These are phyloP conservation scores for Clivina fossor DNA, from an alignment of 2,888 invertebrate species.

Conservation along the genomic window DNA sequence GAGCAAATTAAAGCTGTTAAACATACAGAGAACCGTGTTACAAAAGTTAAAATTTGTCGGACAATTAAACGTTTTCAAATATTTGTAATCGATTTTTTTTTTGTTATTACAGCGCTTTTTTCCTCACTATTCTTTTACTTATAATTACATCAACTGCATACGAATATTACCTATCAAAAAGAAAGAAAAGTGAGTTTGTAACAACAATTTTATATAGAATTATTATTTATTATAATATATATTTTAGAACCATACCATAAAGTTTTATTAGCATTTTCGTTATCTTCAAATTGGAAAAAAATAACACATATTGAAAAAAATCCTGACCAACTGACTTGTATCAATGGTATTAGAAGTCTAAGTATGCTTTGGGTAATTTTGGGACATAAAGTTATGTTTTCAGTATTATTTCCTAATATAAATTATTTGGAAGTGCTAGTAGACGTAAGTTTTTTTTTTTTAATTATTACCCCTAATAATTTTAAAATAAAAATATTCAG, in stretches of 20 bases:
- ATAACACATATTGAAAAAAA: slow-evolving; percentile 19
- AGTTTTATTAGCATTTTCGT: slow-evolving; percentile 35
- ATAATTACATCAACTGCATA: too few relatives aligned
- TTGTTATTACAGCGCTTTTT: too few relatives aligned
- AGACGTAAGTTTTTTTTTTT: slow-evolving; percentile 4
- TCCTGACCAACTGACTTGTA: slow-evolving; percentile 36
- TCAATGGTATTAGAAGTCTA: slow-evolving; percentile 38
- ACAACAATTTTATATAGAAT: background rate
- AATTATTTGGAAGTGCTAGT: slow-evolving; percentile 26
- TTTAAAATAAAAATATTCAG: slow-evolving; percentile 2
- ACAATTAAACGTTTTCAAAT: background rate
- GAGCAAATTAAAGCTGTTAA: too few relatives aligned
- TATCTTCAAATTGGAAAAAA: slow-evolving; percentile 35
- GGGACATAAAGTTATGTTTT: slow-evolving; percentile 36
- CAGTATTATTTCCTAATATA: slow-evolving; percentile 25
- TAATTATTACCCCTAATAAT: background rate
- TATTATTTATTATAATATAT: background rate
- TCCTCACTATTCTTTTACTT: too few relatives aligned
- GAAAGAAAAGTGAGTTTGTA: too few relatives aligned
- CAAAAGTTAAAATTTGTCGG: too few relatives aligned
- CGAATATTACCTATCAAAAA: too few relatives aligned
- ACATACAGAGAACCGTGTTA: too few relatives aligned
- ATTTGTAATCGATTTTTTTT: background rate
- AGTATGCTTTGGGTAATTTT: slow-evolving; percentile 40
- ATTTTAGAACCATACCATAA: slow-evolving; percentile 34